These are phyloP conservation scores for Lagodon rhomboides DNA, from an alignment of 2,797 vertebrate species.

Conservation along the genomic window DNA sequence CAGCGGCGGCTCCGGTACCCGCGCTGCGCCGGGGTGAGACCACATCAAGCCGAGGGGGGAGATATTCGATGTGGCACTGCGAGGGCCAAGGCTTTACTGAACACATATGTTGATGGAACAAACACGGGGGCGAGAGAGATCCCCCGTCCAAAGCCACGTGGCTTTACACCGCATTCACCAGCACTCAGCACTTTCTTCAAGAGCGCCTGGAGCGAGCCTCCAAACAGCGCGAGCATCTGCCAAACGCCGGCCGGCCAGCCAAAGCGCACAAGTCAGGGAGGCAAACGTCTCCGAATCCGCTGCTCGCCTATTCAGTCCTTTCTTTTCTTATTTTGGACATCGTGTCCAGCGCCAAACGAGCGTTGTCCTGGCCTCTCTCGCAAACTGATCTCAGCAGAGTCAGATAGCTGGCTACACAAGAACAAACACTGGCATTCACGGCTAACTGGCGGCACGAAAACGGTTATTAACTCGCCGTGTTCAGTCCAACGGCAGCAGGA, in stretches of 20 bases:
- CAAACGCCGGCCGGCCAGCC: slow-evolving; percentile 60
- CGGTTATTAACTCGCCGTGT: slow-evolving; percentile 46
- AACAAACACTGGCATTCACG: slow-evolving; percentile 48
- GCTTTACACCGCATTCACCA: slow-evolving; percentile 75
- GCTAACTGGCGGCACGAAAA: slow-evolving; percentile 41
- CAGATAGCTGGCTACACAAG: slow-evolving; percentile 33
- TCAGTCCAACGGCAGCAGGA: slow-evolving; percentile 28
- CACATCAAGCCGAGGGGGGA: slow-evolving; percentile 71
- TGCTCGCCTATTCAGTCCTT: slow-evolving; percentile 21
- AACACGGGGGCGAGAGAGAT: slow-evolving; percentile 65
- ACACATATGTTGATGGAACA: slow-evolving; percentile 79
- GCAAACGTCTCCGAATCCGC: slow-evolving; percentile 42
- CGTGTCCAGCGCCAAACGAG: neutral
- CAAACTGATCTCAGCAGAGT: slow-evolving; percentile 31
- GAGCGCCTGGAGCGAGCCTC: slow-evolving; percentile 48
- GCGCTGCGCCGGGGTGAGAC: slow-evolving; percentile 65
- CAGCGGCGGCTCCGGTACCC: slow-evolving; percentile 68
- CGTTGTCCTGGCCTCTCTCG: neutral
- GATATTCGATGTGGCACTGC: slow-evolving; percentile 48
- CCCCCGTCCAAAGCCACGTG: slow-evolving; percentile 72
- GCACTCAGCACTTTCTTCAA: slow-evolving; percentile 78
- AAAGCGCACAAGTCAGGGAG: slow-evolving; percentile 50
- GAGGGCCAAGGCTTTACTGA: slow-evolving; percentile 73
- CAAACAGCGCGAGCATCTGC: slow-evolving; percentile 46
- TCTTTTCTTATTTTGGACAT: slow-evolving; percentile 10